Percentiles rank a stretch among this genome's conserved stretches.
phyloP scores from a whole-genome alignment of 2,797 vertebrate genomes.

The Coracias cyanogaster region DNA sequence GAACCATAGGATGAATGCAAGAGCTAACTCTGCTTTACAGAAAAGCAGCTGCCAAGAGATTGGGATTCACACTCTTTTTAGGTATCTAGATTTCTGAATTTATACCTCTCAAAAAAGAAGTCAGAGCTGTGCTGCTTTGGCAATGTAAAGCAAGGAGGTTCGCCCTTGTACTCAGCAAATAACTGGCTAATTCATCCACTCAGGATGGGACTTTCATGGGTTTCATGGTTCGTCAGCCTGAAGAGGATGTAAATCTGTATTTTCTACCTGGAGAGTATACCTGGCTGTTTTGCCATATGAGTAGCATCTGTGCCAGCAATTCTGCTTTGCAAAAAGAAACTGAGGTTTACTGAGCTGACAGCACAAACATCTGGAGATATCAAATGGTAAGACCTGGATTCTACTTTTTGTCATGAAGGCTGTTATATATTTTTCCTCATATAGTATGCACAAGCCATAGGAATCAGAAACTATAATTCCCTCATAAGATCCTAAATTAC shows the following conservation, averaged over 20 bases:
- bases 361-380: not conserved
- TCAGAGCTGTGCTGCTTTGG: not conserved
- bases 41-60: not conserved
- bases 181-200: not conserved
- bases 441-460: not conserved
- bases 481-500: not conserved
- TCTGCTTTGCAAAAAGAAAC: not conserved
- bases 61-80: not conserved
- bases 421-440: not conserved
- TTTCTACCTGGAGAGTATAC: not conserved
- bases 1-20: fast-evolving
- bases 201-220: not conserved
- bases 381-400: not conserved
- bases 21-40: not conserved
- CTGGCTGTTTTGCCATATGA: not conserved
- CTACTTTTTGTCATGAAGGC: not conserved
- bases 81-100: not conserved
- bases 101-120: not conserved
- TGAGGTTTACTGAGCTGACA: not conserved
- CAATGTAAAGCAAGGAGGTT: not conserved
- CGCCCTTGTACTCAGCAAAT: not conserved
- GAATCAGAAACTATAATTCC: not conserved
- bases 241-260: not conserved
- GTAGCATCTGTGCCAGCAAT: not conserved
- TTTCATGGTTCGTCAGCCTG: not conserved